Evolutionary conservation across 2,113 vertebrate species (phyloP).

Genomic region (Cebus imitator): DNA sequence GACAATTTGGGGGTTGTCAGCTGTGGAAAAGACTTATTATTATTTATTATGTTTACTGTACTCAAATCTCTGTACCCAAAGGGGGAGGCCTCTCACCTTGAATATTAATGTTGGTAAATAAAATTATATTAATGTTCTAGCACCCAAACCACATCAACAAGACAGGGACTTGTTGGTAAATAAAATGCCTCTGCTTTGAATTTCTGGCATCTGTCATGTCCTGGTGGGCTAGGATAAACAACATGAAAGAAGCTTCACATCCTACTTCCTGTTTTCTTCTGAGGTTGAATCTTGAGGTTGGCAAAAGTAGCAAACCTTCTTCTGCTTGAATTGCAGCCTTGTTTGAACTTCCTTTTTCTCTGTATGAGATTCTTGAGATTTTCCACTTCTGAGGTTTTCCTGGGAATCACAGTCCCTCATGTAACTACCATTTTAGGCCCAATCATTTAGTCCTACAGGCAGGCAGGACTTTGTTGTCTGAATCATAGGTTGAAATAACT

Average conservation of each 20-base stretch:
- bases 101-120: background rate
- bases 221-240: background rate
- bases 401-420: background rate
- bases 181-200: background rate
- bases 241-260: background rate
- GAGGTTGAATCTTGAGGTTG: background rate
- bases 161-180: too few species aligned
- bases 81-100: background rate
- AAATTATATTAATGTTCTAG: background rate
- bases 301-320: background rate
- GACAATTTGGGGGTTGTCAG: background rate
- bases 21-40: background rate
- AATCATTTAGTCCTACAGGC: background rate
- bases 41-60: background rate
- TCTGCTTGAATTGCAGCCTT: background rate
- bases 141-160: background rate
- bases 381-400: background rate
- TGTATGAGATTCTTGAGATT: background rate
- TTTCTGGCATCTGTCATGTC: background rate
- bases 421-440: background rate
- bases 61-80: background rate
- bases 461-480: background rate
- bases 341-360: constrained; percentile 10
- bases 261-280: background rate
- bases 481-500: background rate